Base-by-base conservation (phyloP, 2,888 invertebrate genomes). In the Cyaniris semiargus region DNA sequence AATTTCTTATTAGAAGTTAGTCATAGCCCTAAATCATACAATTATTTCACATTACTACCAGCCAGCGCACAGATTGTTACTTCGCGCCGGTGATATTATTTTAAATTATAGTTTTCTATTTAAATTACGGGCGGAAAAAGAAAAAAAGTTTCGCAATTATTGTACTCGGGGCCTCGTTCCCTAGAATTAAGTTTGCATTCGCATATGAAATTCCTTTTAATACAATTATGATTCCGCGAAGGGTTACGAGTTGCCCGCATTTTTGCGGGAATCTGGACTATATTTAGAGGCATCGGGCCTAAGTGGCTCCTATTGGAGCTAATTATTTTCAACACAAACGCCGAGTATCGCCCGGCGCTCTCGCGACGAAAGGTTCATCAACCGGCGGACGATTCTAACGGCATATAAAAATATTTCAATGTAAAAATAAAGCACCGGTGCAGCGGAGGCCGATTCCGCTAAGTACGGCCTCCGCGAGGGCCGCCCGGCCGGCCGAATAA, bases 401-500 rank as follows among this genome's bases (percentile, higher is more conserved):
- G 74, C 74, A 74, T 48, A 53, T 53, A 74, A 58, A 75, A 75
- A 66, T 76, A 15, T 60, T 76, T 66, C 66, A 66, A 76, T 66
- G 53, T 44, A 77, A 70, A 75, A 75, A n/a, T n/a, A 27, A 72
- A 44, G 56, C 77, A 53, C 60, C 53, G 60, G 18, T 31, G 70
- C 56, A 70, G 53, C 21, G 66, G 66, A 66, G 74, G 38, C 76
- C 70, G 53, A 78, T 76, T 78, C 72, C 58, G 31, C 56, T 79
- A 77, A 78, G 58, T 77, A 77, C 71, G 66, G 77, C 23, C 77
- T 77, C 60, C 75, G 79, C 79, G 75, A 79, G 76, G 84, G 66
- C 66, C 6, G 38, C 77, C 76, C 60, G 71, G 87, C 86, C 89
- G 86, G 87, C 86, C 82, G 83, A 80, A 81, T 84, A 82, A 83